A percentile compares a stretch with the other conserved stretches of the same genome.
Conservation (phyloP, 2,797 vertebrate genomes). For the Chrysocyon brachyurus region DNA sequence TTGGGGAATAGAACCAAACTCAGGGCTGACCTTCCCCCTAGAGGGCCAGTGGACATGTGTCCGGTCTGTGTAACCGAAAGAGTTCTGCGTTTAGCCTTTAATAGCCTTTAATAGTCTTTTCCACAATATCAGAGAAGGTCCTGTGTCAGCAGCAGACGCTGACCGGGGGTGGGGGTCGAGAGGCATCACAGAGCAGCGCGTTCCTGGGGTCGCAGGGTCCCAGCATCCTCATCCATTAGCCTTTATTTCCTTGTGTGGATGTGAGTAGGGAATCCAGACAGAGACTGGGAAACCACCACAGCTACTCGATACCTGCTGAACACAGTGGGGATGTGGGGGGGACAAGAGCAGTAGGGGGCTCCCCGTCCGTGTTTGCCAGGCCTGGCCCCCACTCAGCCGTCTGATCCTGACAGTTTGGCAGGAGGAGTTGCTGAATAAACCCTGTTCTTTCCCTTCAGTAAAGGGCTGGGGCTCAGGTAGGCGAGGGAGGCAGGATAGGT, state of each 20-base stretch:
- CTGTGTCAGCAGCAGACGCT: background rate
- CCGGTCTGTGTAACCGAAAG: background rate
- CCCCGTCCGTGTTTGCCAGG: background rate
- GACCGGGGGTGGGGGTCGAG: fast-evolving
- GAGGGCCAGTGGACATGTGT: background rate
- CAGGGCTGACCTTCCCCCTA: background rate
- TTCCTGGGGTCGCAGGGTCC: background rate
- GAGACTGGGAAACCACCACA: background rate
- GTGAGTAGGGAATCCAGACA: background rate
- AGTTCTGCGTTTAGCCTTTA: background rate
- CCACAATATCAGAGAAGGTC: background rate
- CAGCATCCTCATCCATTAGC: background rate
- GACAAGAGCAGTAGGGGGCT: background rate
- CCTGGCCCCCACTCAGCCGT: background rate
- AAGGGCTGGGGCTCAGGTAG: background rate
- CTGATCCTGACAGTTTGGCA: background rate
- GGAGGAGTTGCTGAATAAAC: background rate
- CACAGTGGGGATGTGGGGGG: background rate
- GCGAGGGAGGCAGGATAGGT: fast-evolving
- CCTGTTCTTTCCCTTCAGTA: background rate
- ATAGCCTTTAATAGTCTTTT: background rate
- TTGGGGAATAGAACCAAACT: background rate
- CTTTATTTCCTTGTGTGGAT: background rate
- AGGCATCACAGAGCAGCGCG: background rate
- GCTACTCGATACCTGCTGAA: too few relatives aligned